Conservation (phyloP, 2,888 invertebrate species). For the Callinectes sapidus region DNA sequence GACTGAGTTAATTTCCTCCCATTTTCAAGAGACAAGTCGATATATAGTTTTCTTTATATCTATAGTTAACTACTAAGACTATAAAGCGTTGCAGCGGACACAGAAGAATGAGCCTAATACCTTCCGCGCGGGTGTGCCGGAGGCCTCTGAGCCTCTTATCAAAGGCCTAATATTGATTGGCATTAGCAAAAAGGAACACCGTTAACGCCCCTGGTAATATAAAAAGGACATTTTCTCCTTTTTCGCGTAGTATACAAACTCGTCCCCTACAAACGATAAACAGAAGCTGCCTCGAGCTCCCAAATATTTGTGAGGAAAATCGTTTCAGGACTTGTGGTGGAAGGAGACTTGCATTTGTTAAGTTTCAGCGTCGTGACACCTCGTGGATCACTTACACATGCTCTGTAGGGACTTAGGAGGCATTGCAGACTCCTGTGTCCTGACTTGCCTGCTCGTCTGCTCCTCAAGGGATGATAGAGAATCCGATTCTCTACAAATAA, state of each 20-base stretch:
- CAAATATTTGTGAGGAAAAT: neutral
- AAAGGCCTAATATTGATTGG: constrained; percentile 30
- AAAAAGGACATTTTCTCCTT: constrained; percentile 26
- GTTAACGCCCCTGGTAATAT: neutral
- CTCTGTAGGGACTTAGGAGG: neutral
- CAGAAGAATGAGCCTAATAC: constrained; percentile 38
- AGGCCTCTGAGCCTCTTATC: neutral
- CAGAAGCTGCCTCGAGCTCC: neutral
- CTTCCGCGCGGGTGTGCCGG: constrained; percentile 31
- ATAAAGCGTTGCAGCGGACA: constrained; percentile 43
- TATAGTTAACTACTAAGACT: constrained; percentile 21
- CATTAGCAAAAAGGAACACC: constrained; percentile 32
- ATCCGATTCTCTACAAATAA: neutral
- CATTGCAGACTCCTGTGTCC: neutral
- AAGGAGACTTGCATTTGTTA: constrained; percentile 21
- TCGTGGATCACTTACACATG: neutral
- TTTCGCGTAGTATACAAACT: neutral
- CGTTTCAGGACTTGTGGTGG: neutral
- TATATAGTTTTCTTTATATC: constrained; percentile 13
- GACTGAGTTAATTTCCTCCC: constrained; percentile 32
- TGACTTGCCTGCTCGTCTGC: neutral
- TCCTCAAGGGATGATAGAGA: neutral
- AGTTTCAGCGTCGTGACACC: constrained; percentile 1
- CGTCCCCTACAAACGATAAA: constrained; percentile 15
- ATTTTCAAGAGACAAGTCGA: constrained; percentile 30